Evolutionary conservation across 2,113 vertebrate genomes (phyloP), one percentile per base, ranked within the genome.

Genomic region (Tetrao urogallus): DNA sequence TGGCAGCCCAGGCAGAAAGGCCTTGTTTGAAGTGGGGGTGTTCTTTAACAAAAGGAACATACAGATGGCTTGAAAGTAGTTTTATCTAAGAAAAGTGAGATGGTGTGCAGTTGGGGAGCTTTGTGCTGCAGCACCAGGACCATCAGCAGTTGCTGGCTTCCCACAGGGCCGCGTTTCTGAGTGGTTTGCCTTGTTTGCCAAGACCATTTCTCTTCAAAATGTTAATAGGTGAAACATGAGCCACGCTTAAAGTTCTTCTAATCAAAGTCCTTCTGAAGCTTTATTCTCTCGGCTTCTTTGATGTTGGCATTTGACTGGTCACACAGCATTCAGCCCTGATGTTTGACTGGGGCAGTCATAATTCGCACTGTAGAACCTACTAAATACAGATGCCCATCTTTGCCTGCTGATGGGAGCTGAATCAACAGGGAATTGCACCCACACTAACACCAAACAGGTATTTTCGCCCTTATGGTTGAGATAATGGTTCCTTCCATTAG

Each of bases 181-280:
- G 45, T 11, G 47, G 76, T 83, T 30, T 71, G 34, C 67, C 84
- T 63, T 63, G 58, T 57, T 64, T 91, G 93, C 96, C 85, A 93
- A 91, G 95, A 16, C n/a, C 64, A 63, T 70, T 77, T 47, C 74
- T 91, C 90, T 86, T 50, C 75, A 74, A 65, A 89, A 89, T 58
- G 75, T 73, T 93, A 89, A 92, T 82, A 92, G 67, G 73, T 77
- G 58, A 84, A 94, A 36, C 70, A 47, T 0, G 34, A 89, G 65
- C 84, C 67, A 82, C 69, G 50, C 70, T 70, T 78, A 28, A 92
- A 86, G 32, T 48, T 91, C 88, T 87, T 75, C 58, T 89, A 61
- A 92, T 79, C 54, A 42, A 70, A 79, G 48, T 48, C 82, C 70
- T 93, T 34, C 58, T 61, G 0, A 73, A 89, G 78, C 48, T 85